These are phyloP conservation scores for Drosophila varians DNA, from an alignment of 1,140 invertebrate genomes.

Conservation along the genomic window DNA sequence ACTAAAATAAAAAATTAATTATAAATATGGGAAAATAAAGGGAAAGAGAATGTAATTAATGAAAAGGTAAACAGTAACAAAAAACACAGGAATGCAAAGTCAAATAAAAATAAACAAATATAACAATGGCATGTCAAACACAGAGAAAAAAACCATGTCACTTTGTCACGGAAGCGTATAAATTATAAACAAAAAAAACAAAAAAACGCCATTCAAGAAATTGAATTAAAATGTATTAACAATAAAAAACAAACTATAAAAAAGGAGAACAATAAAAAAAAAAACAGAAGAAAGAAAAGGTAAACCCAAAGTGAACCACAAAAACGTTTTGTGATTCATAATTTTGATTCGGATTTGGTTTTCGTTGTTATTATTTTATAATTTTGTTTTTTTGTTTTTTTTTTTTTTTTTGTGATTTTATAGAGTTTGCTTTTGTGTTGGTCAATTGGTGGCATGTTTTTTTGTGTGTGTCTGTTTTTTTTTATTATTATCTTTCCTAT, in stretches of 20 bases:
- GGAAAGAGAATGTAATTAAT: slow-evolving; percentile 16
- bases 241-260: slow-evolving; percentile 12
- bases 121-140: neutral
- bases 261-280: slow-evolving; percentile 22
- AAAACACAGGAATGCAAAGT: neutral
- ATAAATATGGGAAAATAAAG: slow-evolving; percentile 11
- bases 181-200: slow-evolving; percentile 29
- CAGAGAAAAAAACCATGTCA: slow-evolving; percentile 8
- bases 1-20: slow-evolving; percentile 1
- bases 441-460: slow-evolving; percentile 13
- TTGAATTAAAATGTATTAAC: slow-evolving; percentile 54
- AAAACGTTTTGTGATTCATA: slow-evolving; percentile 62
- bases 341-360: slow-evolving; percentile 35
- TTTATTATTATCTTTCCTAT: slow-evolving; percentile 41
- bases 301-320: slow-evolving; percentile 31
- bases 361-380: slow-evolving; percentile 21
- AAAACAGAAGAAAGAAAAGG: slow-evolving; percentile 22
- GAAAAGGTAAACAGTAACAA: slow-evolving; percentile 23
- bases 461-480: slow-evolving; percentile 7
- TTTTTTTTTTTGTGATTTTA: slow-evolving; percentile 10
- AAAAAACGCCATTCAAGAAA: slow-evolving; percentile 32
- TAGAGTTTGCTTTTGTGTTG: slow-evolving; percentile 46
- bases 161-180: slow-evolving; percentile 52
- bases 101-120: neutral
- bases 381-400: neutral